A percentile compares a stretch with the other conserved stretches of the same genome.
Conservation (phyloP, 1,140 invertebrate genomes). For the Drosophila asahinai region DNA sequence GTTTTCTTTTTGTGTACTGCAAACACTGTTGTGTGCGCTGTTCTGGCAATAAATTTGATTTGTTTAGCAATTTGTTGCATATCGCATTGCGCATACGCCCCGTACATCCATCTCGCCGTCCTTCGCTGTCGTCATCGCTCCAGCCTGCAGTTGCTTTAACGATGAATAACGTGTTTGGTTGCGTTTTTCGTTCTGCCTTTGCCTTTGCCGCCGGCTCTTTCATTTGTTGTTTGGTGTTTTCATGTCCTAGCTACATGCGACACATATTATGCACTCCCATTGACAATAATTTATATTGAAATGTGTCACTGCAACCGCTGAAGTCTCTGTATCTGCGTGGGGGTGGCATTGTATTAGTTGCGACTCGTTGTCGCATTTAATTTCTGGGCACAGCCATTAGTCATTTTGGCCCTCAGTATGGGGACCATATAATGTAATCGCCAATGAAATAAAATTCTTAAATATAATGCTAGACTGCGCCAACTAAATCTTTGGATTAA, state of each 20-base stretch:
- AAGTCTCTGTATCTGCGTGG: slow-evolving; percentile 27
- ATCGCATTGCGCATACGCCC: slow-evolving; percentile 82
- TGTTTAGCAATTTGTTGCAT: slow-evolving; percentile 84
- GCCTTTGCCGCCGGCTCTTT: slow-evolving; percentile 2
- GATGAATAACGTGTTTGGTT: slow-evolving; percentile 67
- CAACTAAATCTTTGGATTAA: neutral
- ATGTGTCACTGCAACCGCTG: slow-evolving; percentile 47
- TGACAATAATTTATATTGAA: slow-evolving; percentile 81
- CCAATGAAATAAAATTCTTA: neutral
- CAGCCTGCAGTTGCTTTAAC: slow-evolving; percentile 66
- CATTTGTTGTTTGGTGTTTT: slow-evolving; percentile 43
- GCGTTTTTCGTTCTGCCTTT: slow-evolving; percentile 27
- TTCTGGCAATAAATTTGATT: slow-evolving; percentile 80
- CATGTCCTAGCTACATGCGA: slow-evolving; percentile 60
- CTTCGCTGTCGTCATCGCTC: slow-evolving; percentile 28
- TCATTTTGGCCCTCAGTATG: neutral
- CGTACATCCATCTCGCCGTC: slow-evolving; percentile 68
- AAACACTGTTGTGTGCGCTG: slow-evolving; percentile 44
- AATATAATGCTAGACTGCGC: neutral
- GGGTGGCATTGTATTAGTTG: slow-evolving; percentile 27
- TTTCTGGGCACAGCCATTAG: slow-evolving; percentile 20
- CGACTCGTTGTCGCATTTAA: slow-evolving; percentile 31
- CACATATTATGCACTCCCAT: slow-evolving; percentile 75
- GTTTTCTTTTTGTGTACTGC: slow-evolving; percentile 40
- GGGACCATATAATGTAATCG: neutral